Conservation (phyloP, 2,113 vertebrate species). For the Burhinus oedicnemus region DNA sequence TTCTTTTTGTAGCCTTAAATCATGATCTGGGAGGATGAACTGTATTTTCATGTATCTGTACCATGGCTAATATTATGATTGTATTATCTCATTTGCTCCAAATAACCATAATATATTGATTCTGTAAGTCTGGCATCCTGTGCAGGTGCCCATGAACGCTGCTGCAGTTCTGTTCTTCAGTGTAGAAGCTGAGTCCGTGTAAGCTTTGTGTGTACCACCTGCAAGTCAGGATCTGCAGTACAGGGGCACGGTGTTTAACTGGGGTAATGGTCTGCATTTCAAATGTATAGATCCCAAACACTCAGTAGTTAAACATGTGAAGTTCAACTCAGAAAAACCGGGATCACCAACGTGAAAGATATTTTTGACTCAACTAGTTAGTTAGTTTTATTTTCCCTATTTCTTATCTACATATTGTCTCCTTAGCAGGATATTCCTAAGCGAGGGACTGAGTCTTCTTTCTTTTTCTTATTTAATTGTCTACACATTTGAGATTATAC, state of each 20-base stretch:
- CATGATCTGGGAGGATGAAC: neutral
- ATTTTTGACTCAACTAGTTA: neutral
- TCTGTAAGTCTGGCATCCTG: neutral
- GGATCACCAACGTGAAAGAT: neutral
- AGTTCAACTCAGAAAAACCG: neutral
- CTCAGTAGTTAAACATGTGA: neutral
- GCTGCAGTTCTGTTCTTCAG: neutral
- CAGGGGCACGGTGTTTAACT: neutral
- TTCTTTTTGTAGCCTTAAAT: neutral
- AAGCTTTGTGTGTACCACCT: neutral
- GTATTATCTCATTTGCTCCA: neutral
- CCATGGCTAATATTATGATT: neutral
- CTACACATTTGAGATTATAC: neutral
- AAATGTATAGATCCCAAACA: neutral
- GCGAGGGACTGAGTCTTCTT: neutral
- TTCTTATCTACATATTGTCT: neutral
- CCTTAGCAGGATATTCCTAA: neutral
- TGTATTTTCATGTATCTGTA: neutral
- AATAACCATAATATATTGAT: neutral
- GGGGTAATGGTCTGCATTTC: neutral
- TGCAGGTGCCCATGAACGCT: neutral
- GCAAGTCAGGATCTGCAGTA: neutral
- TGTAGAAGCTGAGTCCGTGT: accelerated
- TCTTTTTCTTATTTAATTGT: neutral
- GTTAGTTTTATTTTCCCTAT: neutral